A percentile compares a stretch with the other conserved stretches of the same genome.
Evolutionary conservation across 2,113 vertebrate genomes (phyloP).

Genomic region (Apeltes quadracus): DNA sequence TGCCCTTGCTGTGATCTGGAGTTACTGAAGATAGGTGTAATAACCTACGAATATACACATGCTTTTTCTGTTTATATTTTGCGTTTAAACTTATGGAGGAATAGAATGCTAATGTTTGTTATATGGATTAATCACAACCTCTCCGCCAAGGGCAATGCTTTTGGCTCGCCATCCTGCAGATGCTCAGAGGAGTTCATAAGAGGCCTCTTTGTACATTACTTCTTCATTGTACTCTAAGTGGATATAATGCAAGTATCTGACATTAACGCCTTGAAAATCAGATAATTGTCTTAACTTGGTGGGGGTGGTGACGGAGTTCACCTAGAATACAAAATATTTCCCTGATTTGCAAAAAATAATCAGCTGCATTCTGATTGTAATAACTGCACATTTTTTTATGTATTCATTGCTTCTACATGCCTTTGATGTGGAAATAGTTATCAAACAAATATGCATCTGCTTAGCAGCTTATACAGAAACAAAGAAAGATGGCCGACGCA

Average conservation of each 20-base stretch:
- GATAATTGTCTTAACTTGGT: conserved; percentile 11
- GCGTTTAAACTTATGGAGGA: neutral
- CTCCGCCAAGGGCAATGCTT: neutral
- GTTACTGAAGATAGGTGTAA: neutral
- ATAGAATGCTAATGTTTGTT: neutral
- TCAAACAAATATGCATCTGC: conserved; percentile 20
- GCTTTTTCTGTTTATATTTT: conserved; percentile 1
- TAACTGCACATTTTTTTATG: neutral
- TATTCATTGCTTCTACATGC: neutral
- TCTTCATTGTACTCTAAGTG: conserved; percentile 11
- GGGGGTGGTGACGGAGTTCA: conserved; percentile 7
- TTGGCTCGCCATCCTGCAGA: neutral
- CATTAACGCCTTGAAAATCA: conserved; percentile 11
- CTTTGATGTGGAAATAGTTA: neutral
- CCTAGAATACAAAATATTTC: conserved; percentile 1
- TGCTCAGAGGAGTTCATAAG: conserved; percentile 5
- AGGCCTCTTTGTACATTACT: conserved; percentile 10
- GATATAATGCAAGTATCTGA: conserved; percentile 26
- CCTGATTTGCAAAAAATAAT: conserved; percentile 17
- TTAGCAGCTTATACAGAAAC: conserved; percentile 55
- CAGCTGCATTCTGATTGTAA: conserved; percentile 4
- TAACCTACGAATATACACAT: neutral
- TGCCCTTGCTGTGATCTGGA: neutral
- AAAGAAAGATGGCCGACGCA: conserved; percentile 72
- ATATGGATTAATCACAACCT: conserved; percentile 19